Conservation (phyloP, 1,140 invertebrate species). For the Orussus abietinus region DNA sequence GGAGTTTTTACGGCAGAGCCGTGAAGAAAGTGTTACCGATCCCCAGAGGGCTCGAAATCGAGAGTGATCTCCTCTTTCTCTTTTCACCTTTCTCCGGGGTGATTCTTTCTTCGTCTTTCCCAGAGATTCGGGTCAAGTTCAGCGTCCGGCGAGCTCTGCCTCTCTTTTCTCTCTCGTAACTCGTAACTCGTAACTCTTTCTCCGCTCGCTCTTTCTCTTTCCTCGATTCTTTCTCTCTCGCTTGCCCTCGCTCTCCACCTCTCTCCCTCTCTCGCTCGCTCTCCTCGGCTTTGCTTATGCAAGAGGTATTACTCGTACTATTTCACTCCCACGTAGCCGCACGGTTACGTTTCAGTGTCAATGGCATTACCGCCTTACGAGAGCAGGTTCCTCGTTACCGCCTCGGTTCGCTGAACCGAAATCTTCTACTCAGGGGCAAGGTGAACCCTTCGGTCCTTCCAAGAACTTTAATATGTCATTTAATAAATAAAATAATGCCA, state of each 20-base stretch:
- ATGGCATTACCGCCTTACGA: slow-evolving; percentile 24
- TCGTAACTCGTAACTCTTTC: no score
- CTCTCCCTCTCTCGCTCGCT: background rate
- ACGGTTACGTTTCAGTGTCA: slow-evolving; percentile 30
- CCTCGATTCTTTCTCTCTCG: slow-evolving; percentile 1
- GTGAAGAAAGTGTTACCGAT: slow-evolving; percentile 32
- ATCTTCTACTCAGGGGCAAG: slow-evolving; percentile 15
- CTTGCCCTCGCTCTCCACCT: background rate
- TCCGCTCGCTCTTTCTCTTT: background rate
- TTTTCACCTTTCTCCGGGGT: slow-evolving; percentile 32
- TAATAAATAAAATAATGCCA: no score
- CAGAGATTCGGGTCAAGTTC: slow-evolving; percentile 40
- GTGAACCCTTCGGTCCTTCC: slow-evolving; percentile 6
- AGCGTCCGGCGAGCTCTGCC: slow-evolving; percentile 24
- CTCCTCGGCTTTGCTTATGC: slow-evolving; percentile 17
- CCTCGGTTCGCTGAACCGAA: slow-evolving; percentile 33
- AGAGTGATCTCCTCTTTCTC: slow-evolving; percentile 37
- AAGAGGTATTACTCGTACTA: slow-evolving; percentile 19
- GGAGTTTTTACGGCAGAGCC: no score
- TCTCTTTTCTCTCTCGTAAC: slow-evolving; percentile 19
- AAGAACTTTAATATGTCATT: no score
- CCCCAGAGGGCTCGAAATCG: slow-evolving; percentile 24
- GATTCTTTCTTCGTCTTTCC: slow-evolving; percentile 36
- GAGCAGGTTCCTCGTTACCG: slow-evolving; percentile 11
- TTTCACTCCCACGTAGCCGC: slow-evolving; percentile 21